Percentiles rank a stretch among this genome's conserved stretches.
phyloP scores from a whole-genome alignment of 2,888 invertebrate species.

The Melinopterus prodromus region DNA sequence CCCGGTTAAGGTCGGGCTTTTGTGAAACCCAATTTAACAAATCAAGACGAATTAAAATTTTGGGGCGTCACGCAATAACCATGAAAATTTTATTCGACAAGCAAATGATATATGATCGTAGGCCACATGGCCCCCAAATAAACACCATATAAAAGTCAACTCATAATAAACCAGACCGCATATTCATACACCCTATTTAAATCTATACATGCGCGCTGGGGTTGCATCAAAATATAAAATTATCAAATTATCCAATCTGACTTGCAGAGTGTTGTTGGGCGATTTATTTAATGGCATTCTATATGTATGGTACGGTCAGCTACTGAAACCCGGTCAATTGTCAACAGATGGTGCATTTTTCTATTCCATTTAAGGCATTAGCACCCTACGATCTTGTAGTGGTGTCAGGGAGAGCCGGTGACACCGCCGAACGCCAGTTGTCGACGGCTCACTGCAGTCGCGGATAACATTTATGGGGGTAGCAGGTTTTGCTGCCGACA shows the following conservation, averaged over 20 bases:
- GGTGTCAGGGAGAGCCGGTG: background rate
- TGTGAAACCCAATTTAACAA: background rate
- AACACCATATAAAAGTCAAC: constrained; percentile 4
- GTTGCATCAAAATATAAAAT: constrained; percentile 4
- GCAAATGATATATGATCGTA: background rate
- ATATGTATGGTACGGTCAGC: background rate
- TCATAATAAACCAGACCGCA: background rate
- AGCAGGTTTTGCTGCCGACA: constrained; percentile 13
- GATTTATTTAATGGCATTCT: background rate
- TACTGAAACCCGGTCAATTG: constrained; percentile 48
- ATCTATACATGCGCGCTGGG: background rate
- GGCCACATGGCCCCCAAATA: background rate
- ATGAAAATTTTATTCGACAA: background rate
- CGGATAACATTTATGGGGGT: background rate
- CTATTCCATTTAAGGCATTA: constrained; percentile 63
- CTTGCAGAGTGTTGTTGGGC: background rate
- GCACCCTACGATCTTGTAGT: constrained; percentile 50
- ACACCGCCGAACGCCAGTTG: background rate
- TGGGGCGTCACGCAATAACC: background rate
- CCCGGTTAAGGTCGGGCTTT: too few species aligned
- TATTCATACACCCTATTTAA: constrained; percentile 4
- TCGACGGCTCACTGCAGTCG: background rate
- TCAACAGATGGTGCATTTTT: constrained; percentile 63
- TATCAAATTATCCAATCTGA: constrained; percentile 4
- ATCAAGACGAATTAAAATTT: background rate